phyloP scores from a whole-genome alignment of 92 coral and sea anemone genomes.

The Plumapathes pennacea region DNA sequence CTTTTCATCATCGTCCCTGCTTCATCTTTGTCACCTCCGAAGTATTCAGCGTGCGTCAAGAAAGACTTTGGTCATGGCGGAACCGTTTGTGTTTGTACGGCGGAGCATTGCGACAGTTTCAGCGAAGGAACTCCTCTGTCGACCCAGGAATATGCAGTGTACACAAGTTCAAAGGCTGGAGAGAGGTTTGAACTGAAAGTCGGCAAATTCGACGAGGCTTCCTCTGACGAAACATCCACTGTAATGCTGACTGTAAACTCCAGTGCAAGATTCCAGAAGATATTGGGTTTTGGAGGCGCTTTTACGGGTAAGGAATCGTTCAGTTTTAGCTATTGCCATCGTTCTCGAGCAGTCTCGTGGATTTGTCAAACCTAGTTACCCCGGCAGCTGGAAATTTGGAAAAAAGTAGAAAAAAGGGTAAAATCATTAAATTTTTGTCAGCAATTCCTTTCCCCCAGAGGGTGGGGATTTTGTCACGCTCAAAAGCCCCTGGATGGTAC shows the following conservation, averaged over 20 bases:
- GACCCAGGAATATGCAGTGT: constrained; percentile 67
- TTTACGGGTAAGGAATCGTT: constrained; percentile 93
- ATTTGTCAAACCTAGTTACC: no score
- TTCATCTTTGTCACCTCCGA: constrained; percentile 52
- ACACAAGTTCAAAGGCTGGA: constrained; percentile 83
- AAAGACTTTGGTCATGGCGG: constrained; percentile 66
- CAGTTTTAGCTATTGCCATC: no score
- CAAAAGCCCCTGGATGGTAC: no score
- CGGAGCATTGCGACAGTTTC: constrained; percentile 78
- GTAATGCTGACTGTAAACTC: constrained; percentile 58
- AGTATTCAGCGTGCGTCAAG: constrained; percentile 51
- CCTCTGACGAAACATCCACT: constrained; percentile 8
- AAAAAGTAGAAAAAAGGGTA: no score
- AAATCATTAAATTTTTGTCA: no score
- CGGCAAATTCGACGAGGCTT: constrained; percentile 30
- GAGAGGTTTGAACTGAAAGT: constrained; percentile 65
- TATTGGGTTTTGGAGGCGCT: constrained; percentile 94
- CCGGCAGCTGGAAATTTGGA: no score
- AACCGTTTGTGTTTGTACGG: constrained; percentile 81
- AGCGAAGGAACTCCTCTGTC: constrained; percentile 36
- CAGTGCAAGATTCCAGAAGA: constrained; percentile 58
- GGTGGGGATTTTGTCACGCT: no score
- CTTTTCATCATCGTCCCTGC: neutral
- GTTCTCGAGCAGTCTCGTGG: no score
- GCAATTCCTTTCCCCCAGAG: no score